Evolutionary conservation across 1,140 invertebrate species (phyloP).

Genomic region (Lordiphosa mommai): DNA sequence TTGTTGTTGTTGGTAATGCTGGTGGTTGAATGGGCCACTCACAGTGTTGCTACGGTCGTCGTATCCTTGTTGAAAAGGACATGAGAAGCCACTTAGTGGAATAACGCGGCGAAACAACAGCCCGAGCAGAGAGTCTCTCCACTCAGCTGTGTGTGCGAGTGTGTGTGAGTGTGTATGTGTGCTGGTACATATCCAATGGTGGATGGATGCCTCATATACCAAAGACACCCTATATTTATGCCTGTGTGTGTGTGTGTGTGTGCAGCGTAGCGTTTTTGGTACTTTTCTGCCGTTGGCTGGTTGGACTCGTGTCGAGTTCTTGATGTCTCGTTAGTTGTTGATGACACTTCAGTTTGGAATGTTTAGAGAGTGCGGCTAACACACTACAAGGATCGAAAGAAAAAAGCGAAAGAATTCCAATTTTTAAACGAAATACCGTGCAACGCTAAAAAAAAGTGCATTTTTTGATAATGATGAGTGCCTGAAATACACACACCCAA

Average conservation of each 20-base stretch:
- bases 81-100: conserved; percentile 78
- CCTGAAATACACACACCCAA: no score
- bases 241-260: conserved; percentile 22
- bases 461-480: no score
- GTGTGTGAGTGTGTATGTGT: conserved; percentile 11
- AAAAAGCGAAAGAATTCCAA: background rate
- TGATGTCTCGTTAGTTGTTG: conserved; percentile 79
- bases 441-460: background rate
- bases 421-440: background rate
- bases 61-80: conserved; percentile 78
- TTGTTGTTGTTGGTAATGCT: conserved; percentile 32
- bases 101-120: conserved; percentile 51
- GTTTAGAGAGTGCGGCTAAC: conserved; percentile 71
- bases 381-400: conserved; percentile 3
- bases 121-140: conserved; percentile 56
- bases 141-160: conserved; percentile 10
- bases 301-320: conserved; percentile 78
- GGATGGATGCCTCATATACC: conserved; percentile 56
- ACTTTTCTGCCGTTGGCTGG: conserved; percentile 73
- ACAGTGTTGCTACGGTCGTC: conserved; percentile 28
- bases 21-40: conserved; percentile 65
- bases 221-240: conserved; percentile 23
- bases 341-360: conserved; percentile 80
- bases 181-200: conserved; percentile 60
- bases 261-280: conserved; percentile 47